Evolutionary conservation across 2,797 vertebrate genomes (phyloP).

Genomic region (Chiloscyllium punctatum): DNA sequence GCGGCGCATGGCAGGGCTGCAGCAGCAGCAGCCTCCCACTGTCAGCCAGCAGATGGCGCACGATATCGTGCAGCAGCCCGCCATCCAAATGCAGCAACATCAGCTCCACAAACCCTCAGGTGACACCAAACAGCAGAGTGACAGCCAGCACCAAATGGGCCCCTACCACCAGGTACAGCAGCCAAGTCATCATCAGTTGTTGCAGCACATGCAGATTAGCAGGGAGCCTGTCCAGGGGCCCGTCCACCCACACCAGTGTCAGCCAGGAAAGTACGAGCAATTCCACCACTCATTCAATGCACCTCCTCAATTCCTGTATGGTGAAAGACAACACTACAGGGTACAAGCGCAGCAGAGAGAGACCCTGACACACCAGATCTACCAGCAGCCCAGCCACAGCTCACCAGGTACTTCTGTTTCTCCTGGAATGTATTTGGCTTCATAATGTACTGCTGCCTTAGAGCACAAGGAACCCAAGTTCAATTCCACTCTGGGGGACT

Average conservation of each 20-base stretch:
- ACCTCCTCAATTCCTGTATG: constrained; percentile 12
- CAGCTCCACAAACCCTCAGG: neutral
- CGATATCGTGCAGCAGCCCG: neutral
- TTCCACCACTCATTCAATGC: neutral
- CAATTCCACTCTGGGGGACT: too few species aligned
- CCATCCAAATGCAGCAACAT: neutral
- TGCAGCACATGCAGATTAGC: neutral
- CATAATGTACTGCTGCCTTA: too few species aligned
- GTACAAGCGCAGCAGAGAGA: neutral
- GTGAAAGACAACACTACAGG: neutral
- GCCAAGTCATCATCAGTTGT: neutral
- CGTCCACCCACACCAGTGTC: neutral
- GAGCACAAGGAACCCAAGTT: too few species aligned
- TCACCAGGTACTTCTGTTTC: neutral
- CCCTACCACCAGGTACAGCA: neutral
- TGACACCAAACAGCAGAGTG: neutral
- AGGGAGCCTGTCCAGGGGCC: neutral
- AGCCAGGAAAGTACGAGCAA: neutral
- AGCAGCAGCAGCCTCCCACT: neutral
- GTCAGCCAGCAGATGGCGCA: neutral
- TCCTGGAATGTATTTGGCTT: neutral
- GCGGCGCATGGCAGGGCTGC: neutral
- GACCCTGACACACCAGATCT: neutral
- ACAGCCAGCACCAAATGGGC: neutral
- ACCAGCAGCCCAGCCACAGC: neutral